These are phyloP conservation scores for Rhyacophila evoluta DNA, from an alignment of 2,888 invertebrate species.

Conservation along the genomic window DNA sequence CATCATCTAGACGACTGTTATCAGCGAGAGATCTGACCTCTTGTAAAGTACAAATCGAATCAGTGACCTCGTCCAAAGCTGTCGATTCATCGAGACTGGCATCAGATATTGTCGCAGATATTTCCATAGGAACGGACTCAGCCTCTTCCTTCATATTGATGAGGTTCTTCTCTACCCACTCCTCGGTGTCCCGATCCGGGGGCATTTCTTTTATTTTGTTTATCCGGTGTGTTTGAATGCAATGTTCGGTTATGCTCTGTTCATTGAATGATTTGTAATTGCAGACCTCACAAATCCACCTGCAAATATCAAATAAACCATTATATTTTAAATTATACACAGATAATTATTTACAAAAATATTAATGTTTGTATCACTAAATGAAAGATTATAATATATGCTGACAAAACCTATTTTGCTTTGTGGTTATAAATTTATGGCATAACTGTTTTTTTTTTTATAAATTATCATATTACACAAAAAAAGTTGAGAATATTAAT, in stretches of 20 bases:
- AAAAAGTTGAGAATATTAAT: no score
- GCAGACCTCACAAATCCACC: conserved; percentile 73
- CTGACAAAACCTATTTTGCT: no score
- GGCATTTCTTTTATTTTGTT: conserved; percentile 63
- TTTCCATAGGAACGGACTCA: background rate
- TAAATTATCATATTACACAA: no score
- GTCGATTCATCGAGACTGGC: no score
- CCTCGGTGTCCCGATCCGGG: conserved; percentile 65
- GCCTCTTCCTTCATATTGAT: background rate
- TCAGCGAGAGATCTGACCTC: background rate
- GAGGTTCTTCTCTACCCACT: conserved; percentile 64
- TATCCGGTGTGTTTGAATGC: conserved; percentile 64
- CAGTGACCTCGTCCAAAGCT: no score
- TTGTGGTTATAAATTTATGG: no score
- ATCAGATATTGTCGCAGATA: background rate
- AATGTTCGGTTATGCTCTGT: conserved; percentile 68
- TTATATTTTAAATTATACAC: no score
- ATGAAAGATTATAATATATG: no score
- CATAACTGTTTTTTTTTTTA: no score
- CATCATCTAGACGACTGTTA: no score
- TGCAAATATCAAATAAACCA: conserved; percentile 57
- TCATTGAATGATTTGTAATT: conserved; percentile 71
- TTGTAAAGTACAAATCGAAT: background rate
- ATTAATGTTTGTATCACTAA: no score
- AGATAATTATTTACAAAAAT: no score